Conservation (phyloP, 2,797 vertebrate genomes). For the Odontamblyopus lacepedii region DNA sequence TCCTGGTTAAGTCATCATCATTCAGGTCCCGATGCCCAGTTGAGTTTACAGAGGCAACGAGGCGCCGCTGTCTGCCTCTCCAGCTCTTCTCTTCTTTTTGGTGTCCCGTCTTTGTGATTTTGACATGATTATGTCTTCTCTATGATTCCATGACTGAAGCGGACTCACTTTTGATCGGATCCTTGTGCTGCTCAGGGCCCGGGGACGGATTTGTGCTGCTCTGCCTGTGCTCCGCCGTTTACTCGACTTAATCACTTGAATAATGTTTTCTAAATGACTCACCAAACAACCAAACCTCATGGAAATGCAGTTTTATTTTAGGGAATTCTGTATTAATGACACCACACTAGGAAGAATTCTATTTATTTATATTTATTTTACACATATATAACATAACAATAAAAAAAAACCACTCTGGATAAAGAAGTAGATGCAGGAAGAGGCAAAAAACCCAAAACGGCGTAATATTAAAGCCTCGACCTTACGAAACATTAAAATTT, state of each 20-base stretch:
- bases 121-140: background rate
- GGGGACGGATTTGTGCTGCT: background rate
- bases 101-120: conserved; percentile 34
- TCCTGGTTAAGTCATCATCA: conserved; percentile 49
- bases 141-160: conserved; percentile 14
- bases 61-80: conserved; percentile 40
- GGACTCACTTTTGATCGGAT: conserved; percentile 29
- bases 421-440: no score
- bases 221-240: conserved; percentile 40
- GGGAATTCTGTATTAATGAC: no score
- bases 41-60: conserved; percentile 34
- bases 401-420: no score
- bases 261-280: no score
- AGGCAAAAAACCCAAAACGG: no score
- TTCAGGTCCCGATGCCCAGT: conserved; percentile 27
- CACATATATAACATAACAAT: no score
- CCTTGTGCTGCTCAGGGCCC: conserved; percentile 9
- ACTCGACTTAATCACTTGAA: conserved; percentile 39
- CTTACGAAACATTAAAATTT: no score
- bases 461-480: no score
- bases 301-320: no score
- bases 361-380: no score
- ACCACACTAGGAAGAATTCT: no score
- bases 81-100: conserved; percentile 21
- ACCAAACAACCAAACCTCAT: no score